phyloP scores from a whole-genome alignment of 1,140 invertebrate genomes.

The Drosophila arizonae region DNA sequence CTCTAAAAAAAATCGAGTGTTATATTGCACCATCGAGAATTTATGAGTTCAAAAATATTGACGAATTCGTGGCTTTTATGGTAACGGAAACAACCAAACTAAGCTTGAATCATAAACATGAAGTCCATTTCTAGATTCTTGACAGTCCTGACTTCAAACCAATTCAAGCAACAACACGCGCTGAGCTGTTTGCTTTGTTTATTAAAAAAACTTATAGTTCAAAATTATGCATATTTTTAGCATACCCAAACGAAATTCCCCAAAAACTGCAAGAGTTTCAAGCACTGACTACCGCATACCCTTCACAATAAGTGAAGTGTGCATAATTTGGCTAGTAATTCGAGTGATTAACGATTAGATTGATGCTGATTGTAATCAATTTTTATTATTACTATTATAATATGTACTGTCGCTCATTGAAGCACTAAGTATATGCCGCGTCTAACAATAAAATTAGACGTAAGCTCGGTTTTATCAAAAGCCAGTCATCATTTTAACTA shows the following conservation, averaged over 20 bases:
- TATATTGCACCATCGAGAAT: slow-evolving; percentile 38
- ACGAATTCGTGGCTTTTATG: slow-evolving; percentile 44
- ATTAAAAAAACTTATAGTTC: background rate
- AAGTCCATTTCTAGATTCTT: slow-evolving; percentile 2
- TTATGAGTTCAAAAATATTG: slow-evolving; percentile 29
- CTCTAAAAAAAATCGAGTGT: slow-evolving; percentile 55
- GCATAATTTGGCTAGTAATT: background rate
- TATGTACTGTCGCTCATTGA: background rate
- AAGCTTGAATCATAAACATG: slow-evolving; percentile 3
- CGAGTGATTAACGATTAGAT: background rate
- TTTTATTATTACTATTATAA: background rate
- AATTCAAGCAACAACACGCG: slow-evolving; percentile 6
- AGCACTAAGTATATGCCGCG: background rate
- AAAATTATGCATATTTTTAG: slow-evolving; percentile 12
- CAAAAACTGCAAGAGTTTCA: no score
- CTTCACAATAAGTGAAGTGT: background rate
- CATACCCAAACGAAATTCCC: slow-evolving; percentile 1
- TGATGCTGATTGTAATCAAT: background rate
- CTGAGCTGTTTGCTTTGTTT: slow-evolving; percentile 26
- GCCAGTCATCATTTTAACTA: background rate
- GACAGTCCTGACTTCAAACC: background rate
- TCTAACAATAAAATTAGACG: slow-evolving; percentile 5
- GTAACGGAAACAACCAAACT: background rate
- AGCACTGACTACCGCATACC: background rate
- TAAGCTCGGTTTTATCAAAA: background rate